Percentiles rank a stretch among this genome's conserved stretches.
phyloP scores from a whole-genome alignment of 2,888 invertebrate species.

The Aphodius granarius region DNA sequence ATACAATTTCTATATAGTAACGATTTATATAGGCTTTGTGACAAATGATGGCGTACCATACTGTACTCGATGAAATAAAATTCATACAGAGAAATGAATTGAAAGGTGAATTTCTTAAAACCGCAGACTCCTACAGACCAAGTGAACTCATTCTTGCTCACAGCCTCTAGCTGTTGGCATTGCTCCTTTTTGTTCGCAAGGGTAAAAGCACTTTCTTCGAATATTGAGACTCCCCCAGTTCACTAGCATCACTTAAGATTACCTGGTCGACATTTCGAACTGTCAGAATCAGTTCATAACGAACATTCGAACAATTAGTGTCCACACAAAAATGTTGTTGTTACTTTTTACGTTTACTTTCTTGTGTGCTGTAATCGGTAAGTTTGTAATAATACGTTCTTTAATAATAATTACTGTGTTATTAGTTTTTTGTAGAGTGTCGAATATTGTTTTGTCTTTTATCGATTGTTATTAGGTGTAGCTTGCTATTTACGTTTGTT shows the following conservation, averaged over 20 bases:
- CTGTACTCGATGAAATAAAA: neutral
- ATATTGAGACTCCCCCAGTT: neutral
- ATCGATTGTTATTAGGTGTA: neutral
- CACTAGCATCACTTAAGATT: neutral
- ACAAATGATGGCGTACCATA: neutral
- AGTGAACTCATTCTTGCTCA: neutral
- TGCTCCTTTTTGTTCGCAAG: neutral
- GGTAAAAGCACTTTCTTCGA: neutral
- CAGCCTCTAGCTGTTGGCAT: neutral
- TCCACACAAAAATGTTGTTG: constrained; percentile 18
- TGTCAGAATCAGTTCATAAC: neutral
- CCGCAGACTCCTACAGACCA: neutral
- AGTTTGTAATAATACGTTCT: constrained; percentile 8
- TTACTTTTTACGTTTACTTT: constrained; percentile 14
- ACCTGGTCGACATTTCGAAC: neutral
- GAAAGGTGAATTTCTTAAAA: neutral
- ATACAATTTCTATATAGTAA: no score
- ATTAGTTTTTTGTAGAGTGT: neutral
- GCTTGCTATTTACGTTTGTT: neutral
- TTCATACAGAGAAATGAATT: neutral
- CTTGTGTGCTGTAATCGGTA: constrained; percentile 16
- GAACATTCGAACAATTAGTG: neutral
- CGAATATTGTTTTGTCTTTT: no score
- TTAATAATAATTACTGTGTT: neutral
- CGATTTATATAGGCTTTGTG: no score